Base-by-base conservation (phyloP, 1,140 invertebrate genomes). In the Uloborus diversus region DNA sequence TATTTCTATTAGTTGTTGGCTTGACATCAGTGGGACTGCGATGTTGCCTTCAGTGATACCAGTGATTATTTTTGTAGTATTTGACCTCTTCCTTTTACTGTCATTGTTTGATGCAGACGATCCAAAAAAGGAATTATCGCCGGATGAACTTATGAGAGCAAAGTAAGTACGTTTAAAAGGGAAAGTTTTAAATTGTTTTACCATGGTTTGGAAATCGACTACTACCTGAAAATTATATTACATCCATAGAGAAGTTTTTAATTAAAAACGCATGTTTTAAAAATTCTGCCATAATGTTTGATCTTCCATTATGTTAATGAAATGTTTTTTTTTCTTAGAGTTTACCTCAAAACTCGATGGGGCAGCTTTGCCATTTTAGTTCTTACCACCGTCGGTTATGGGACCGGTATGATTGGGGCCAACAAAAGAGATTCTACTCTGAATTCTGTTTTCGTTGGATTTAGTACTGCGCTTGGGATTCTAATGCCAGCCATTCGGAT, bases 41-140 rank as follows among this genome's bases (percentile, higher is more conserved):
- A 64, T 75, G 59, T 37, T 75, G 7, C 71, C 70, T 2, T 75
- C 71, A 3, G 57, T 64, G 2, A 9, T 75, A 4, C 71, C 71
- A 1, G 59, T 64, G 13, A n/a, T 64, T 7, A n/a, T 75, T 23
- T 64, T 51, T 5, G 28, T 27, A 7, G 28, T n/a, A 1, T 13
- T 75, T n/a, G 25, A 25, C 1, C 14, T 49, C 3, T 49, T 75
- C 30, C 42, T 75, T 0, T 23, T 64, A 7, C 25, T 75, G 0
- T 75, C 71, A 3, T 11, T 75, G 0, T 75, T 75, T 37, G 71
- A 75, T 20, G 71, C 70, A 3, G 59, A 75, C 0, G 53, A 73
- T 4, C 69, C 69, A 11, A 73, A 30, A 35, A 9, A 9, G 1
- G 56, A 23, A 0, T n/a, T 59, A 20, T 33, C 53, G 0, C 23